These are phyloP conservation scores for Eclectus roratus DNA, from an alignment of 2,113 vertebrate genomes.

Conservation along the genomic window DNA sequence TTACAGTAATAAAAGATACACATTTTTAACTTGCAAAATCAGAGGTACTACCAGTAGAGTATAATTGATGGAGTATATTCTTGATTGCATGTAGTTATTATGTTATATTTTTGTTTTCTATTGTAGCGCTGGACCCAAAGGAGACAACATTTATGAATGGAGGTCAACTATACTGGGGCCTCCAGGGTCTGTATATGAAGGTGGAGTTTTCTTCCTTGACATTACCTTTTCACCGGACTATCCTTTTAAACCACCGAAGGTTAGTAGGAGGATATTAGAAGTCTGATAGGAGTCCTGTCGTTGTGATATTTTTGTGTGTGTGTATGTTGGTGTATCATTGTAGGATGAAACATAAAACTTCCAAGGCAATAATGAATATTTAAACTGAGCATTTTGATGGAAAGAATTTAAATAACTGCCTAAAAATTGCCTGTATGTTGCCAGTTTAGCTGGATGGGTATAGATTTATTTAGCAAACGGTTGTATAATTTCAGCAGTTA, in stretches of 20 bases:
- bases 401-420: background rate
- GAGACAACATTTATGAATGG: conserved; percentile 99
- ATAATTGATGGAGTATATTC: conserved; percentile 10
- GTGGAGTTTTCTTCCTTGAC: conserved; percentile 98
- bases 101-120: conserved; percentile 68
- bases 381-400: background rate
- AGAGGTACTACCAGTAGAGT: background rate
- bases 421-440: background rate
- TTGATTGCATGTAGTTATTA: conserved; percentile 43
- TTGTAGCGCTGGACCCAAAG: conserved; percentile 96
- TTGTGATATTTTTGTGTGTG: background rate
- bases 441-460: background rate
- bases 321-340: background rate
- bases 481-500: background rate
- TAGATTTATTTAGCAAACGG: background rate
- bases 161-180: conserved; percentile 98
- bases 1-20: background rate
- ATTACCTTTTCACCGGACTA: conserved; percentile 99
- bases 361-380: background rate
- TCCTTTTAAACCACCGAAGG: conserved; percentile 99
- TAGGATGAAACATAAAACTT: background rate
- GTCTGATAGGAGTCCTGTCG: background rate
- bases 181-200: conserved; percentile 97
- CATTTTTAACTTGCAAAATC: background rate
- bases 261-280: conserved; percentile 71